These are phyloP conservation scores for Sebastes jordani DNA, from an alignment of 2,797 vertebrate species.

Conservation along the genomic window DNA sequence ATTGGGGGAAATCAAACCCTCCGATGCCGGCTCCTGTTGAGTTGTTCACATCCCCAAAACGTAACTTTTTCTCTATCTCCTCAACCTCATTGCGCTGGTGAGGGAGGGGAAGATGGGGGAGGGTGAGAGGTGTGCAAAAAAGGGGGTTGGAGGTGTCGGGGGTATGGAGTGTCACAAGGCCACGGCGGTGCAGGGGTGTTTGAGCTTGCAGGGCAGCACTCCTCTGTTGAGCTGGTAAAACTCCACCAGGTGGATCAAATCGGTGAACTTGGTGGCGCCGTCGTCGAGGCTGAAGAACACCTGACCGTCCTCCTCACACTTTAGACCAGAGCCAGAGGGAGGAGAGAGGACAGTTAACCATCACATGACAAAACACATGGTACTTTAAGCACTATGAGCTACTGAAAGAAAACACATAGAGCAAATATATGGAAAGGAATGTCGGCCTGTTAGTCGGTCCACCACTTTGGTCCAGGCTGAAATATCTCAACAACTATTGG, in stretches of 20 bases:
- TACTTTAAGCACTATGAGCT: neutral
- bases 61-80: conserved; percentile 47
- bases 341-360: conserved; percentile 11
- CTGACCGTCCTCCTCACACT: conserved; percentile 97
- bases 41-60: conserved; percentile 35
- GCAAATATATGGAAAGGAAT: neutral
- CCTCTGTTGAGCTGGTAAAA: conserved; percentile 99
- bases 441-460: rapidly evolving
- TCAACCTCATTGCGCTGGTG: conserved; percentile 37
- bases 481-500: neutral
- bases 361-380: neutral
- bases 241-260: conserved; percentile 98
- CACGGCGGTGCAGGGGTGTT: conserved; percentile 97
- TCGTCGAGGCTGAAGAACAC: conserved; percentile 98
- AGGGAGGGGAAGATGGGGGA: conserved; percentile 23
- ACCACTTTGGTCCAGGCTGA: neutral
- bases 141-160: conserved; percentile 14
- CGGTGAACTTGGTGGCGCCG: conserved; percentile 96
- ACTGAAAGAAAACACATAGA: neutral
- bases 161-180: conserved; percentile 90
- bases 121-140: conserved; percentile 66
- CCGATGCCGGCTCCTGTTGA: neutral
- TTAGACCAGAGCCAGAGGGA: neutral
- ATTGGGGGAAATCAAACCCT: neutral
- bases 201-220: conserved; percentile 97